Evolutionary conservation across 2,888 invertebrate genomes (phyloP), one percentile per base, ranked within the genome.

Genomic region (Tenthredo amoena): DNA sequence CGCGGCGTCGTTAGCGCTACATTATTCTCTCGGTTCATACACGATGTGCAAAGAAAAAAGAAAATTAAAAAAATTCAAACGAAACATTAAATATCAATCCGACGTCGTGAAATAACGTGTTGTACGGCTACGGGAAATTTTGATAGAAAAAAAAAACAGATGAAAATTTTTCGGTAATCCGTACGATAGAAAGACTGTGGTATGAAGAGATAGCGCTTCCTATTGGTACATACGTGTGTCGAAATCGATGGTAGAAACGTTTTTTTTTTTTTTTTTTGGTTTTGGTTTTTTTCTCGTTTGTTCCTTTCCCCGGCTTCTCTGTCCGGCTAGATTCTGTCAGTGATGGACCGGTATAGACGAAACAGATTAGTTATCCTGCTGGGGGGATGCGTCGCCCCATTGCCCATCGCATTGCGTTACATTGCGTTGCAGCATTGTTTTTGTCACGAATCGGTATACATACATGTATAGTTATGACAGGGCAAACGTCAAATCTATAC

Each of bases 191-290:
- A 37, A 71, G 37, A n/a, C 43, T 43, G 34, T 5, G 26, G 26
- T 26, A 26, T 26, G n/a, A 71, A 15, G 40, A 37, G 3, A 88
- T 87, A 81, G 86, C 74, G 88, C 88, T 87, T 9, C 40, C 18
- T 26, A 89, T 88, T 88, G 87, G 87, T 88, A 87, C 86, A 88
- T 88, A 87, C 86, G 87, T 86, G 77, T 84, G 77, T 10, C 26
- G 83, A 86, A 87, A 89, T 89, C 89, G 88, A 89, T 88, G 87
- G 86, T 86, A 21, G 6, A 47, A 76, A 74, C 74, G 72, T 77
- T 74, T 76, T 62, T 43, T 58, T 31, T 15, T 62, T 84, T 76
- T 77, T 76, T 81, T 62, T 7, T 72, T 68, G 62, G 18, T 74
- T 71, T n/a, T n/a, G n/a, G n/a, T n/a, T 84, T 74, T 26, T 77